Evolutionary conservation across 2,797 vertebrate species (phyloP).

Genomic region (Propithecus perrieri): DNA sequence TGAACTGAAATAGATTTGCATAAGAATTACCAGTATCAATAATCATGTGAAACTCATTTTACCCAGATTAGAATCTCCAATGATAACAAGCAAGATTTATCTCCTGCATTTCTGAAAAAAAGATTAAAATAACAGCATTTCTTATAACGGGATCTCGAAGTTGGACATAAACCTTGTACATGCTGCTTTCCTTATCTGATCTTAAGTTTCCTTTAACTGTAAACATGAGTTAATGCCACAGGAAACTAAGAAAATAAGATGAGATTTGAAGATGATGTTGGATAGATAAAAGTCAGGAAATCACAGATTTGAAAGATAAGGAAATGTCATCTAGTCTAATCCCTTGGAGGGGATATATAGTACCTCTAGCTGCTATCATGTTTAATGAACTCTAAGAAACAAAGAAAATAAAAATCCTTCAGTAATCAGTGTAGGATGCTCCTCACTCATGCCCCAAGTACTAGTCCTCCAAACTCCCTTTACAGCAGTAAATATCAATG

Average conservation of each 20-base stretch:
- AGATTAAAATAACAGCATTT: constrained; percentile 65
- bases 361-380: background rate
- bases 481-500: background rate
- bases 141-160: constrained; percentile 59
- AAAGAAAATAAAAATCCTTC: background rate
- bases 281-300: background rate
- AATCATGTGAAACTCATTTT: constrained; percentile 82
- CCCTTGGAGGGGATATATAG: too few species aligned
- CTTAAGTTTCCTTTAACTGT: constrained; percentile 67
- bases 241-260: constrained; percentile 54
- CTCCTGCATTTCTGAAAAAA: constrained; percentile 57
- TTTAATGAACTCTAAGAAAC: background rate
- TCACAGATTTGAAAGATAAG: background rate
- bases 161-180: constrained; percentile 57
- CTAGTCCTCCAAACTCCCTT: background rate
- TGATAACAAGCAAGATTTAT: constrained; percentile 72
- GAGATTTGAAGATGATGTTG: background rate
- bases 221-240: constrained; percentile 60
- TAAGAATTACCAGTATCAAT: constrained; percentile 79
- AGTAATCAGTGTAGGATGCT: background rate
- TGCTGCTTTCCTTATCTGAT: constrained; percentile 61
- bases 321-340: background rate
- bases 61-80: constrained; percentile 80
- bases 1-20: constrained; percentile 79
- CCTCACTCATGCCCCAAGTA: background rate